Percentiles rank a stretch among this genome's conserved stretches.
Evolutionary conservation across 2,888 invertebrate species (phyloP).

Genomic region (Oscheius sp.): DNA sequence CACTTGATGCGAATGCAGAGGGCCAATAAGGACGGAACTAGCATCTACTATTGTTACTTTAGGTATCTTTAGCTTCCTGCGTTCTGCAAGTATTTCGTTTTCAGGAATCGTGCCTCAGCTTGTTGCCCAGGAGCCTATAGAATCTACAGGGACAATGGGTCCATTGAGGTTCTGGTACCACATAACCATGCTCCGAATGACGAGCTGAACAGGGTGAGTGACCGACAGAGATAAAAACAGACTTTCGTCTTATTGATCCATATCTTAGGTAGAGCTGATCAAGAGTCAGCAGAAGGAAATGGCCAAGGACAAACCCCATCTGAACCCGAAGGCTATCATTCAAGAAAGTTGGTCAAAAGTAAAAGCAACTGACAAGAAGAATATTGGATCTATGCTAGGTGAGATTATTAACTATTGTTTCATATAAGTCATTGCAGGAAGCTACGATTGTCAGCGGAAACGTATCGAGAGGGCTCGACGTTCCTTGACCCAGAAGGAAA

Average conservation of each 20-base stretch:
- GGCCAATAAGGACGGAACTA: constrained; percentile 18
- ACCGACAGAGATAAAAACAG: not conserved
- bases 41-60: constrained; percentile 15
- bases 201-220: not conserved
- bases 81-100: not conserved
- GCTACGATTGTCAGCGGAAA: constrained; percentile 4
- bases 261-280: not conserved
- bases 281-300: constrained; percentile 12
- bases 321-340: constrained; percentile 8
- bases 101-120: constrained; percentile 1
- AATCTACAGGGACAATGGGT: not conserved
- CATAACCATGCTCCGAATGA: constrained; percentile 13
- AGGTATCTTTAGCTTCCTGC: not conserved
- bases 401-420: not conserved
- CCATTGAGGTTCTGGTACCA: not conserved
- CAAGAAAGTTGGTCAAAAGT: not conserved
- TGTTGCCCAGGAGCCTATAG: constrained; percentile 9
- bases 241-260: not conserved
- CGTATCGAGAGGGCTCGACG: constrained; percentile 12
- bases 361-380: not conserved
- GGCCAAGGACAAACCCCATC: constrained; percentile 18
- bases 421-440: not conserved
- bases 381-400: not conserved
- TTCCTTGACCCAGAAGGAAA: not conserved
- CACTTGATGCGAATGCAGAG: constrained; percentile 22